Base-by-base conservation (phyloP, 2,888 invertebrate genomes). In the Dione juno region DNA sequence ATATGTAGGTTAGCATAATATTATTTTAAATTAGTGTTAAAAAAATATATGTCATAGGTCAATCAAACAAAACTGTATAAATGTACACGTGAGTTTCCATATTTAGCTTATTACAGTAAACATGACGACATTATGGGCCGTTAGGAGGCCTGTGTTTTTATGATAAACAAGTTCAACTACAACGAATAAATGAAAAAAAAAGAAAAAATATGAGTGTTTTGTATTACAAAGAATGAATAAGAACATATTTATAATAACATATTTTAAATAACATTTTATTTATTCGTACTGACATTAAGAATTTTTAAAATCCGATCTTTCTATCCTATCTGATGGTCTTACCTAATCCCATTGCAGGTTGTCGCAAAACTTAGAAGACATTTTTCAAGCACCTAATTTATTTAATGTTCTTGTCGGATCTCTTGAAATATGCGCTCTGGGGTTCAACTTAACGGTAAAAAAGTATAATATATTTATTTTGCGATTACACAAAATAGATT, bases 361-460 rank as follows among this genome's bases (percentile, higher is more conserved):
- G 16, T 82, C 87, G 1, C 82, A 88, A 71, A 86, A 89, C 74
- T 83, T 92, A 69, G 89, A 92, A 79, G 84, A 86, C 43, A 89
- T 90, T 75, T 92, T 91, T 71, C 83, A 81, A 13, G 84, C 81
- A 6, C 84, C 88, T 3, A 91, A 91, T 77, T 80, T 92, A 50
- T 88, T 87, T 70, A 91, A 87, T 73, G 87, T 91, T 52, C 68
- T 91, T 48, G 79, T 90, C 19, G 91, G 90, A 13, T 90, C 92
- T 1, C 59, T 90, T 43, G 84, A 87, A 80, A 91, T 91, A 79
- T 92, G 92, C 74, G 90, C 87, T 40, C 83, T 90, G 11, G 89
- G 90, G 66, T 92, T 92, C 75, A 90, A 88, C 80, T 79, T 92
- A 72, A 87, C 85, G 83, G 92, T 91, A 82, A 77, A 40, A 16